Conservation (phyloP, 2,888 invertebrate genomes). For the Melanostoma mellinum region DNA sequence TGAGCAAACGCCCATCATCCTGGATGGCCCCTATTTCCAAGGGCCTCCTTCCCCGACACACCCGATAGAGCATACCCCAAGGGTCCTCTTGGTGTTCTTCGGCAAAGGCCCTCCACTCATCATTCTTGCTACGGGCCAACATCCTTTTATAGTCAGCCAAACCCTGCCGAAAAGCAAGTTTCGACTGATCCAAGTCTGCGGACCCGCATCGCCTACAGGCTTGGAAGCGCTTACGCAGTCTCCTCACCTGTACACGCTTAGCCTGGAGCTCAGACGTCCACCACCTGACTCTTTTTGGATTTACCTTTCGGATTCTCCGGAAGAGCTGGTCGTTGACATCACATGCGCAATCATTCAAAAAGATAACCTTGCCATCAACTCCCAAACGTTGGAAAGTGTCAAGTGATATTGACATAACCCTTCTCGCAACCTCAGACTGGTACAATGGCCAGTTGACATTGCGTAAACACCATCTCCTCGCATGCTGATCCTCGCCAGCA, state of each 20-base stretch:
- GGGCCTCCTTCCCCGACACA: too few relatives aligned
- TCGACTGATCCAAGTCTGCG: conserved; percentile 1
- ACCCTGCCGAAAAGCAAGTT: background rate
- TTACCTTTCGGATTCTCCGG: background rate
- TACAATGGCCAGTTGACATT: background rate
- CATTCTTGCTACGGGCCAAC: background rate
- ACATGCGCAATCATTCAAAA: conserved; percentile 3
- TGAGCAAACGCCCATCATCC: too few relatives aligned
- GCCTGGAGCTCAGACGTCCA: background rate
- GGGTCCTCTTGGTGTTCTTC: too few relatives aligned
- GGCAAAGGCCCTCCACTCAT: conserved; percentile 1
- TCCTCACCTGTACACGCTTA: background rate
- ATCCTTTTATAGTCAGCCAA: conserved; percentile 3
- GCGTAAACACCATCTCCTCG: background rate
- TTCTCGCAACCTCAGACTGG: background rate
- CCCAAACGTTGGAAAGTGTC: conserved; percentile 11
- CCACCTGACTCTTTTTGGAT: background rate
- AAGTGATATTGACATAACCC: background rate
- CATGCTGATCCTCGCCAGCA: background rate
- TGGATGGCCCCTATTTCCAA: too few relatives aligned
- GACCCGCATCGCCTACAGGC: background rate
- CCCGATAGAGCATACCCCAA: too few relatives aligned
- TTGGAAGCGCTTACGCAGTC: background rate
- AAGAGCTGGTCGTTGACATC: conserved; percentile 8
- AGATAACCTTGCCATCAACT: conserved; percentile 10